These are phyloP conservation scores for Hycleus phaleratus DNA, from an alignment of 1,140 invertebrate species.

Conservation along the genomic window DNA sequence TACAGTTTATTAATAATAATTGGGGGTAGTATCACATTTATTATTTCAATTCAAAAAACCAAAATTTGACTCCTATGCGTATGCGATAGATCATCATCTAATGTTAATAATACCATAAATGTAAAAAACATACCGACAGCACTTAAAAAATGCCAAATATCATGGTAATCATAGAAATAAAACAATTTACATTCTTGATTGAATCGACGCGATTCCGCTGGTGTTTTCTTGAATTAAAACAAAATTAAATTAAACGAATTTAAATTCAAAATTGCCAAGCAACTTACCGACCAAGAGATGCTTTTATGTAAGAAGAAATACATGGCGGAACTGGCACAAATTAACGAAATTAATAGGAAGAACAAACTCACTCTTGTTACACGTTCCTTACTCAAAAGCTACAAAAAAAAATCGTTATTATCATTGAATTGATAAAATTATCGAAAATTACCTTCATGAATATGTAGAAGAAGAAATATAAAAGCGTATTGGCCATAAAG, in stretches of 20 bases:
- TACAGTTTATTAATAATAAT: too few species aligned
- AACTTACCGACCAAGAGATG: slow-evolving; percentile 69
- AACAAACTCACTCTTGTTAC: slow-evolving; percentile 54
- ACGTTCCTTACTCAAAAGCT: slow-evolving; percentile 61
- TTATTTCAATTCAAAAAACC: slow-evolving; percentile 57
- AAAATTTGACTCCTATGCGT: slow-evolving; percentile 60
- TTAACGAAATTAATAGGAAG: slow-evolving; percentile 56
- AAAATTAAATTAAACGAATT: slow-evolving; percentile 8
- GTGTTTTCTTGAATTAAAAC: slow-evolving; percentile 51
- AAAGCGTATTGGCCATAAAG: slow-evolving; percentile 74
- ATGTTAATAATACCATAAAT: slow-evolving; percentile 71
- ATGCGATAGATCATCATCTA: slow-evolving; percentile 70
- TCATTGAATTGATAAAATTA: slow-evolving; percentile 3
- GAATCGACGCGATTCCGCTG: slow-evolving; percentile 64
- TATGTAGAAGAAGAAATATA: slow-evolving; percentile 80
- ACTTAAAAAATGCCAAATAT: slow-evolving; percentile 85
- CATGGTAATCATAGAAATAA: slow-evolving; percentile 79
- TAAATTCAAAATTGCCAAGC: neutral
- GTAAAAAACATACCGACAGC: slow-evolving; percentile 81
- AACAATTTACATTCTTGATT: slow-evolving; percentile 71
- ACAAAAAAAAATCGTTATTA: slow-evolving; percentile 34
- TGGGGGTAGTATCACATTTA: too few species aligned
- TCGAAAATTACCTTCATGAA: slow-evolving; percentile 65
- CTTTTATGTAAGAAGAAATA: slow-evolving; percentile 70
- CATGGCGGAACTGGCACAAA: slow-evolving; percentile 61